Evolutionary conservation across 2,113 vertebrate genomes (phyloP), one percentile per base, ranked within the genome.

Genomic region (Lutjanus erythropterus): DNA sequence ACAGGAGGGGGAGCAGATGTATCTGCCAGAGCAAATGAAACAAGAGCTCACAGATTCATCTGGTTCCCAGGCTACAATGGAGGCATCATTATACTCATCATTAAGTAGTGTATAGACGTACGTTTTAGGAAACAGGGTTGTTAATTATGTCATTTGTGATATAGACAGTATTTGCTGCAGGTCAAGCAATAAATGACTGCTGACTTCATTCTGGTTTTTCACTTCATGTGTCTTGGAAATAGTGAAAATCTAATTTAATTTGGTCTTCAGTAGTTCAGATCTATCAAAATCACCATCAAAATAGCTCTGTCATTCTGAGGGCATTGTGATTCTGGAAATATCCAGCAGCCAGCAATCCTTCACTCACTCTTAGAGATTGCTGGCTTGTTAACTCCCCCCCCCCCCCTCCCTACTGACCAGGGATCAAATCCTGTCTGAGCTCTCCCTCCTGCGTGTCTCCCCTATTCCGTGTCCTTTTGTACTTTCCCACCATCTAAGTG

Each of bases 351-450:
- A 72, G 65, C 11, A 3, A 65, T 73, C 53, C 47, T 56, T 15
- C 53, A 25, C 46, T 62, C 44, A 41, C 59, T 53, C 71, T 85
- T 15, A 74, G 19, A 82, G 49, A 73, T 56, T 11, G 52, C 66
- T 47, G 50, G 64, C 83, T 76, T 86, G 62, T 88, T 88, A 86
- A 56, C 84, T 59, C 53, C 58, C 14, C 31, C 46, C 66, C 49
- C 41, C 11, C 47, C 21, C 2, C 25, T 86, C 78, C 71, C 72
- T 14, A 3, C 59, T 77, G 78, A 78, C 44, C 59, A 16, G 1
- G 19, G 64, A 86, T 88, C 90, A 87, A 75, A 89, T 82, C 62
- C 53, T 82, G 75, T 69, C 66, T 66, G 60, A 83, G 75, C 76
- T 84, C 59, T 74, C 10, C 41, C 58, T 83, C 71, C 47, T 72